A percentile compares a stretch with the other conserved stretches of the same genome.
Conservation (phyloP, 2,113 vertebrate genomes). For the Siphamia tubifer region DNA sequence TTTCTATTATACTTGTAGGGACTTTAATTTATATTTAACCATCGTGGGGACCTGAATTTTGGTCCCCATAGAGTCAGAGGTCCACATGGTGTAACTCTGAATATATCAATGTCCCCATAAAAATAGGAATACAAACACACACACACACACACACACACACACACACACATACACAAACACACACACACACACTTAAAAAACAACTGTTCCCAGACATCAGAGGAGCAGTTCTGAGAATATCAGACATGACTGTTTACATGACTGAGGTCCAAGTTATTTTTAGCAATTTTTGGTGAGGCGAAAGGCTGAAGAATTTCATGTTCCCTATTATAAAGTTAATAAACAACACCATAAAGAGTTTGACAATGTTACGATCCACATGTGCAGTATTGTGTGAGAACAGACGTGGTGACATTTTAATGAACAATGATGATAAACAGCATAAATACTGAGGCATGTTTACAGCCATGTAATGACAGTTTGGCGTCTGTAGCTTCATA, state of each 20-base stretch:
- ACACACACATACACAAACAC: neutral
- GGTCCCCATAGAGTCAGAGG: too few species aligned
- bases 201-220: conserved; percentile 68
- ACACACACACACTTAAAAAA: conserved; percentile 10
- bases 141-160: neutral
- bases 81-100: too few species aligned
- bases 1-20: too few species aligned
- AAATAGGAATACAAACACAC: neutral
- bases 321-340: conserved; percentile 56
- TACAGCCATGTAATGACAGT: neutral
- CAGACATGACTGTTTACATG: conserved; percentile 65
- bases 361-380: conserved; percentile 2
- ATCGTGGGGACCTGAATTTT: too few species aligned
- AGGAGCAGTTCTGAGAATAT: conserved; percentile 54
- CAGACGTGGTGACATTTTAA: neutral
- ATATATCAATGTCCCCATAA: too few species aligned
- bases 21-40: too few species aligned
- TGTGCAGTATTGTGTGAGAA: conserved; percentile 40
- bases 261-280: conserved; percentile 73
- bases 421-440: neutral
- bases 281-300: conserved; percentile 57
- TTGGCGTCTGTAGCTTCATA: neutral
- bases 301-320: conserved; percentile 17
- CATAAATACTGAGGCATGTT: conserved; percentile 6
- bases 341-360: conserved; percentile 41